phyloP scores from a whole-genome alignment of 2,113 vertebrate species.

The Eulacestoma nigropectus region DNA sequence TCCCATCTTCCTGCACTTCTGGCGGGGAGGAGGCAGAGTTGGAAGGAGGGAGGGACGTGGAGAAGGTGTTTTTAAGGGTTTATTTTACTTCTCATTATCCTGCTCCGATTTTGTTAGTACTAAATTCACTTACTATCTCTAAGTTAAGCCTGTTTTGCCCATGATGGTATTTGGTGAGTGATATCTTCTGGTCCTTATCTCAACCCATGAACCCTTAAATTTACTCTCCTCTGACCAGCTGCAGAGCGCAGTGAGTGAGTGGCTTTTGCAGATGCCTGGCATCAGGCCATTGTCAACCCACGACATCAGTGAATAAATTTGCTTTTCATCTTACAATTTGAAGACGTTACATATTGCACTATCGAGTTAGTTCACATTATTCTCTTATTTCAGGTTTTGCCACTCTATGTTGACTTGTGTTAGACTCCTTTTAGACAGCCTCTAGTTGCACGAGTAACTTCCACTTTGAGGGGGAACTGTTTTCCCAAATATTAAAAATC shows the following conservation, averaged over 20 bases:
- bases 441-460: not conserved
- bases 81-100: not conserved
- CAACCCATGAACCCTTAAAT: not conserved
- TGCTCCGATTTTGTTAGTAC: not conserved
- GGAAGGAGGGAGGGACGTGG: too few relatives aligned
- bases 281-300: accelerated
- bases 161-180: not conserved
- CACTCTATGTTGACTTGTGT: not conserved
- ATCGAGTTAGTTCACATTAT: not conserved
- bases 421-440: not conserved
- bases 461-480: not conserved
- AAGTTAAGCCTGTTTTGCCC: not conserved
- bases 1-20: not conserved
- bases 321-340: not conserved
- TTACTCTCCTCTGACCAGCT: not conserved
- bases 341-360: not conserved
- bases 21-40: not conserved
- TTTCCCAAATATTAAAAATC: not conserved
- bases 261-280: not conserved
- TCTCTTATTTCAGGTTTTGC: not conserved
- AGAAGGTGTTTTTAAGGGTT: not conserved
- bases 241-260: not conserved
- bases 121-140: not conserved
- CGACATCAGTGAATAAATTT: not conserved
- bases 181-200: not conserved